phyloP scores from a whole-genome alignment of 1,140 invertebrate species.

The Octopus bimaculoides region DNA sequence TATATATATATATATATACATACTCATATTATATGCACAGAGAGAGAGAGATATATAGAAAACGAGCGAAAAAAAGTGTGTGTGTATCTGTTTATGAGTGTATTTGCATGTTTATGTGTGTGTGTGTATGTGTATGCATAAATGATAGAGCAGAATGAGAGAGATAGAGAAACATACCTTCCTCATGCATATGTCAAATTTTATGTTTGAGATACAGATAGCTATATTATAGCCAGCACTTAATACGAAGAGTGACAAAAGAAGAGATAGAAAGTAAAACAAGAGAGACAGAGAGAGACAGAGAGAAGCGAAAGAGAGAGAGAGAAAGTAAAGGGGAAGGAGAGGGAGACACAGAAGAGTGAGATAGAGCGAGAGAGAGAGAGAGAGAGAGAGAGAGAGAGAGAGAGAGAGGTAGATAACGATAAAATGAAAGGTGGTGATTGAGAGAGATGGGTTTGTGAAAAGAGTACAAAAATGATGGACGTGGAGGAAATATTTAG shows the following conservation, averaged over 20 bases:
- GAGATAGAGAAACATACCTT: not conserved
- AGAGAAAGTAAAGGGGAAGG: not conserved
- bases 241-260: not conserved
- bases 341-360: not conserved
- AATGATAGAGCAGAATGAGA: not conserved
- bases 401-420: not conserved
- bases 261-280: not conserved
- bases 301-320: not conserved
- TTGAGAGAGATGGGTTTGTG: not conserved
- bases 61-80: too few relatives aligned
- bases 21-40: too few relatives aligned
- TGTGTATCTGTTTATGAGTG: too few relatives aligned
- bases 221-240: not conserved
- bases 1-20: too few relatives aligned
- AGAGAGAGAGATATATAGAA: too few relatives aligned
- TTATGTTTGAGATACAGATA: not conserved
- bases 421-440: not conserved
- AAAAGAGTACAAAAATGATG: not conserved
- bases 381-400: not conserved
- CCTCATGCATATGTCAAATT: not conserved
- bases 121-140: too few relatives aligned
- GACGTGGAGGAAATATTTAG: not conserved
- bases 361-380: not conserved
- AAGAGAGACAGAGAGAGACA: not conserved
- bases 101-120: too few relatives aligned